Evolutionary conservation across 1,140 invertebrate genomes (phyloP).

Genomic region (Hycleus phaleratus): DNA sequence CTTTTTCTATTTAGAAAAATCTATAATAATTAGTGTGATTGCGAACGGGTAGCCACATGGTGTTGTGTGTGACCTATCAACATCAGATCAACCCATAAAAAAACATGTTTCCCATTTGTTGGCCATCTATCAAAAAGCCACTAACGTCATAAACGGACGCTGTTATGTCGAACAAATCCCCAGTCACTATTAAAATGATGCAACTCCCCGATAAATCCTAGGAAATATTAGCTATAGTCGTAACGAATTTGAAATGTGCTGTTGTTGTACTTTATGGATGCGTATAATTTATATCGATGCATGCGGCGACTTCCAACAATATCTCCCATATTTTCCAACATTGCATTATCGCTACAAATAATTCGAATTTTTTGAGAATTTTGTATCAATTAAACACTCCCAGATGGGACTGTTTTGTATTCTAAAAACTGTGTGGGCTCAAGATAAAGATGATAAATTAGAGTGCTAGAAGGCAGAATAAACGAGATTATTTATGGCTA

Average conservation of each 20-base stretch:
- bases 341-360: no score
- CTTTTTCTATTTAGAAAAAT: no score
- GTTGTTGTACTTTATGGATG: conserved; percentile 10
- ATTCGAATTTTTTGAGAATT: no score
- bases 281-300: conserved; percentile 8
- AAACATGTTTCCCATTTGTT: background rate
- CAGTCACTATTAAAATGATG: conserved; percentile 10
- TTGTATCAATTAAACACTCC: no score
- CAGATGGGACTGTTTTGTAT: no score
- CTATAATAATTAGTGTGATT: no score
- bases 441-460: no score
- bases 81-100: background rate
- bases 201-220: conserved; percentile 11
- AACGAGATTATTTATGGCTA: no score
- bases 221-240: conserved; percentile 8
- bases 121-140: background rate
- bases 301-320: background rate
- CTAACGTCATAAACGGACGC: background rate
- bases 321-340: background rate
- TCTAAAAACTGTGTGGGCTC: no score
- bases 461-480: no score
- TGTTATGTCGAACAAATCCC: conserved; percentile 5
- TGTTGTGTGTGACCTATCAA: background rate
- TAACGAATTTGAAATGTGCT: conserved; percentile 10
- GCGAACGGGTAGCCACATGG: no score